phyloP scores from a whole-genome alignment of 2,113 vertebrate species.

The Tachycineta bicolor region DNA sequence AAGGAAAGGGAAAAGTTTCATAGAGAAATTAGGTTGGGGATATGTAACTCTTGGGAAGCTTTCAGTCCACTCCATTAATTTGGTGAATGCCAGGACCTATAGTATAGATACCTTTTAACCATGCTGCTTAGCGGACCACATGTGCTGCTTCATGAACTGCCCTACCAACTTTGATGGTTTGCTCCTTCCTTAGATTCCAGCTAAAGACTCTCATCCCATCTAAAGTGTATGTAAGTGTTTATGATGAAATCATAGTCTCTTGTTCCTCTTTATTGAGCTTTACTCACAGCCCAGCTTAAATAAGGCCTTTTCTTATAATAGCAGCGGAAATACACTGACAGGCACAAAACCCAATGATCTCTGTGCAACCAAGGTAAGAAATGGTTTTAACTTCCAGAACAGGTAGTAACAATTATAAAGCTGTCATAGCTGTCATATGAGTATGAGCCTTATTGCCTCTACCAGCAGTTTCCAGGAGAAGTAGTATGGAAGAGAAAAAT shows the following conservation, averaged over 20 bases:
- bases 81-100: neutral
- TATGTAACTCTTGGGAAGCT: neutral
- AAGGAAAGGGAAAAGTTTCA: neutral
- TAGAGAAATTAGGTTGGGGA: neutral
- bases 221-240: neutral
- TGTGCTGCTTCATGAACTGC: neutral
- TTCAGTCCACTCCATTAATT: neutral
- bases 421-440: neutral
- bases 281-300: neutral
- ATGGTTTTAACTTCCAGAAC: neutral
- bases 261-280: neutral
- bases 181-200: neutral
- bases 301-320: neutral
- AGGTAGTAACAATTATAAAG: neutral
- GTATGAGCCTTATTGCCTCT: neutral
- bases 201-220: neutral
- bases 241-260: neutral
- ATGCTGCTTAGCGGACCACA: accelerated
- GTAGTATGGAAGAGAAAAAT: neutral
- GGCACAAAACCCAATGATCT: neutral
- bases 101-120: neutral
- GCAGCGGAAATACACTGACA: neutral
- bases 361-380: neutral
- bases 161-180: neutral
- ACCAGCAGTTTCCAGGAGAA: neutral